Conservation (phyloP, 64 coral and sea anemone species). For the Pocillopora damicornis region DNA sequence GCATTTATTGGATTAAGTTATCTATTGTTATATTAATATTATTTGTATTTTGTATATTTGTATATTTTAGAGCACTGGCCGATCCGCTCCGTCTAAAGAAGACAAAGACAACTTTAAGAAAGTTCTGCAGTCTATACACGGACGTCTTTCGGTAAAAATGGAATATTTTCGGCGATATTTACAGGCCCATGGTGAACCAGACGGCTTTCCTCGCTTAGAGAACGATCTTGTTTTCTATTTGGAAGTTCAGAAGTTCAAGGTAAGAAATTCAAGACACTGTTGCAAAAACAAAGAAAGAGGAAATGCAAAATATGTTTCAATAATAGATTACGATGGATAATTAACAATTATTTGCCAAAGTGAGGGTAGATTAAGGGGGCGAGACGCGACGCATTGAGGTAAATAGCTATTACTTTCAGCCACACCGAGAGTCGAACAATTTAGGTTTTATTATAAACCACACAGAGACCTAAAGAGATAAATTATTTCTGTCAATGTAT, state of each 20-base stretch:
- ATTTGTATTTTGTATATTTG: not conserved
- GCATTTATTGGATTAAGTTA: not conserved
- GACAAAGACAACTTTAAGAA: constrained; percentile 77
- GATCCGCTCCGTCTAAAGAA: constrained; percentile 75
- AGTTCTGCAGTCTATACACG: constrained; percentile 79
- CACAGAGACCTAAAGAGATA: too few species aligned
- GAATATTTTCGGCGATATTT: constrained; percentile 92
- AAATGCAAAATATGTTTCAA: too few species aligned
- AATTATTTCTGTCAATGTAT: too few species aligned
- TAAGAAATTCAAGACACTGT: constrained; percentile 11
- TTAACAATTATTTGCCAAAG: too few species aligned
- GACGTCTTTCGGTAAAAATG: constrained; percentile 76
- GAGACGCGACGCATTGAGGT: too few species aligned
- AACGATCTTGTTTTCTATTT: constrained; percentile 94
- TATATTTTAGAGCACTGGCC: constrained; percentile 66
- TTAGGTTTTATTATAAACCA: too few species aligned
- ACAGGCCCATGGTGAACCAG: constrained; percentile 73
- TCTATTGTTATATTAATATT: not conserved
- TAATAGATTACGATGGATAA: too few species aligned
- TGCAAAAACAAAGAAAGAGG: not conserved
- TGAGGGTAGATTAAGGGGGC: too few species aligned
- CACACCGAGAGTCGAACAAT: too few species aligned
- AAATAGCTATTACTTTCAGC: too few species aligned
- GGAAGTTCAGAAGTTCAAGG: constrained; percentile 98
- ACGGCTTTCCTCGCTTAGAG: constrained; percentile 76